phyloP scores from a whole-genome alignment of 1,140 invertebrate species.

The Campoletis sonorensis region DNA sequence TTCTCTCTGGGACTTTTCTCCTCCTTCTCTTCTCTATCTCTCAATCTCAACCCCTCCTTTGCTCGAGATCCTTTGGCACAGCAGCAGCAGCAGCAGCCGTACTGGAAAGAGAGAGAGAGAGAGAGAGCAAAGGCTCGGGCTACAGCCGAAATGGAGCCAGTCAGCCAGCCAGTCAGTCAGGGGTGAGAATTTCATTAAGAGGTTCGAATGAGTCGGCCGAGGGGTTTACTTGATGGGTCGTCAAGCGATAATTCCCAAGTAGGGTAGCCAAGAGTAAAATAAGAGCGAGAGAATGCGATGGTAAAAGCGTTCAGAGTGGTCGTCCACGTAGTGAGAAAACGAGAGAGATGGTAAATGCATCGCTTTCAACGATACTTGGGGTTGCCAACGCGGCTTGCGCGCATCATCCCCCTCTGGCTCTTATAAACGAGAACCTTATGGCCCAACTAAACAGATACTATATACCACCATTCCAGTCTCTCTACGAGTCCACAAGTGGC shows the following conservation, averaged over 20 bases:
- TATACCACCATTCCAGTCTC: constrained; percentile 4
- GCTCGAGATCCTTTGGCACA: constrained; percentile 53
- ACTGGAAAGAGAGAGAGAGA: too few relatives aligned
- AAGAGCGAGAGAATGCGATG: not conserved
- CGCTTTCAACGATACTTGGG: constrained; percentile 35
- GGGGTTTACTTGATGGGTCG: constrained; percentile 77
- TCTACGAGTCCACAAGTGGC: constrained; percentile 76
- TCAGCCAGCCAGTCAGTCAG: constrained; percentile 73
- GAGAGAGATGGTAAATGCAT: constrained; percentile 53
- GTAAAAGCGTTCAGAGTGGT: constrained; percentile 35
- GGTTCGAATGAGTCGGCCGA: constrained; percentile 76
- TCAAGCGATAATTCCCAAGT: constrained; percentile 77
- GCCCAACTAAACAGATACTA: constrained; percentile 77
- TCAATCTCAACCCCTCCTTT: constrained; percentile 26
- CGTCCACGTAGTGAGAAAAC: constrained; percentile 52
- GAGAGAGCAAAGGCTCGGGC: constrained; percentile 40
- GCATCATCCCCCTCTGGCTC: constrained; percentile 57
- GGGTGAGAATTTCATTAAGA: constrained; percentile 79
- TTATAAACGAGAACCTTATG: constrained; percentile 77
- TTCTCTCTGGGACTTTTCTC: not conserved
- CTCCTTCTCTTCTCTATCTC: not conserved
- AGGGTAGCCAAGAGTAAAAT: constrained; percentile 62
- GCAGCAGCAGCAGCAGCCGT: constrained; percentile 56
- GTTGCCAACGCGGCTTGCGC: constrained; percentile 49
- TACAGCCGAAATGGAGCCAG: constrained; percentile 53